phyloP scores from a whole-genome alignment of 2,797 vertebrate genomes.

The Harpagifer antarcticus region DNA sequence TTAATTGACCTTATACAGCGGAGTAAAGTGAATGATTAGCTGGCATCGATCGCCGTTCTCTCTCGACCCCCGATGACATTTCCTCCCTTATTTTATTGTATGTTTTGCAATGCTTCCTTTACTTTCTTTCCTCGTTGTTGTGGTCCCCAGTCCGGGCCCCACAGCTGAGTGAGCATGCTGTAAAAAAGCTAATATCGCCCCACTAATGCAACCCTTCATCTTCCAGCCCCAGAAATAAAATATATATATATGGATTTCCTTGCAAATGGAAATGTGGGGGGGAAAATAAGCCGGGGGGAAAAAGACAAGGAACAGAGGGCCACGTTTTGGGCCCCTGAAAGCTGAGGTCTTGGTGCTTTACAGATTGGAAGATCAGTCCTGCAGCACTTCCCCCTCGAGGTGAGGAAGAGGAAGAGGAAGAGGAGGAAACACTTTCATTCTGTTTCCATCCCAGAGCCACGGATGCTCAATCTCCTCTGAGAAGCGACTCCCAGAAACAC shows the following conservation, averaged over 20 bases:
- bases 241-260: constrained; percentile 69
- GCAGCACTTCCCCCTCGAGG: constrained; percentile 71
- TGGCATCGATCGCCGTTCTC: constrained; percentile 67
- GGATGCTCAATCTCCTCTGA: constrained; percentile 73
- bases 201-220: constrained; percentile 71
- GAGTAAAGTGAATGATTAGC: constrained; percentile 74
- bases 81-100: constrained; percentile 50
- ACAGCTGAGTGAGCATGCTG: constrained; percentile 46
- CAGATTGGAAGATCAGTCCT: constrained; percentile 84
- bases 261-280: constrained; percentile 63
- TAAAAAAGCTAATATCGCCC: constrained; percentile 55
- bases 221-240: constrained; percentile 35
- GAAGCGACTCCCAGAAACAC: constrained; percentile 77
- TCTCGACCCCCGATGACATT: constrained; percentile 58
- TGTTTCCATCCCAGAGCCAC: constrained; percentile 77
- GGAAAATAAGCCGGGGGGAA: constrained; percentile 40
- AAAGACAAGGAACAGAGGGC: constrained; percentile 45
- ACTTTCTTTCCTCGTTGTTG: background rate
- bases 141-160: constrained; percentile 2
- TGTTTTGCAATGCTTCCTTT: constrained; percentile 33
- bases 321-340: constrained; percentile 62
- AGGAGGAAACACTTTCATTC: constrained; percentile 69
- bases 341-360: constrained; percentile 79
- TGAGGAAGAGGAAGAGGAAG: constrained; percentile 56
- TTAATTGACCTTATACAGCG: constrained; percentile 71